phyloP scores from a whole-genome alignment of 2,797 vertebrate genomes.

The Danio aesculapii region DNA sequence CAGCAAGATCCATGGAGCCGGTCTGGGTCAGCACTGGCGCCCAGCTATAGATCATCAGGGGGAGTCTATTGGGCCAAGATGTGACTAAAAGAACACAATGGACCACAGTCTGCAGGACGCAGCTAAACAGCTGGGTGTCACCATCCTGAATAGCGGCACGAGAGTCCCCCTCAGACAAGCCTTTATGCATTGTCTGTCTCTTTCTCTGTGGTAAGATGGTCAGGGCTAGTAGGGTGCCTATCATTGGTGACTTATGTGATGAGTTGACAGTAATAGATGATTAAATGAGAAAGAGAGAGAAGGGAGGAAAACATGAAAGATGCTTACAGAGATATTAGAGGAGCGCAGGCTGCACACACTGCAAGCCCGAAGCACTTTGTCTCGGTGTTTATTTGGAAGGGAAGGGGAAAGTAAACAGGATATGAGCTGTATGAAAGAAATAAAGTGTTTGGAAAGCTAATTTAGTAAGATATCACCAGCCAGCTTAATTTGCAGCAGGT shows the following conservation, averaged over 20 bases:
- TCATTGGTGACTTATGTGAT: conserved; percentile 79
- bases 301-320: conserved; percentile 5
- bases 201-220: conserved; percentile 76
- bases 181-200: conserved; percentile 83
- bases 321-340: conserved; percentile 43
- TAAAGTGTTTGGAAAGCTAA: conserved; percentile 22
- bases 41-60: conserved; percentile 78
- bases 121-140: conserved; percentile 85
- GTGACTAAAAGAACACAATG: conserved; percentile 84
- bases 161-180: conserved; percentile 73
- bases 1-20: conserved; percentile 75
- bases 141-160: conserved; percentile 79
- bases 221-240: conserved; percentile 70
- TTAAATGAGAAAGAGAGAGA: conserved; percentile 54
- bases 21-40: conserved; percentile 67
- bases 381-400: conserved; percentile 71
- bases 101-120: conserved; percentile 79
- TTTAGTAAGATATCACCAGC: conserved; percentile 12
- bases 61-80: conserved; percentile 78
- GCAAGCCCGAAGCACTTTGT: conserved; percentile 61
- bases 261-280: conserved; percentile 64
- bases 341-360: conserved; percentile 18
- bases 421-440: conserved; percentile 15
- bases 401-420: conserved; percentile 35
- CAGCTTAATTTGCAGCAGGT: conserved; percentile 40